These are phyloP conservation scores for Hucho hucho DNA, from an alignment of 2,113 vertebrate species.

Conservation along the genomic window DNA sequence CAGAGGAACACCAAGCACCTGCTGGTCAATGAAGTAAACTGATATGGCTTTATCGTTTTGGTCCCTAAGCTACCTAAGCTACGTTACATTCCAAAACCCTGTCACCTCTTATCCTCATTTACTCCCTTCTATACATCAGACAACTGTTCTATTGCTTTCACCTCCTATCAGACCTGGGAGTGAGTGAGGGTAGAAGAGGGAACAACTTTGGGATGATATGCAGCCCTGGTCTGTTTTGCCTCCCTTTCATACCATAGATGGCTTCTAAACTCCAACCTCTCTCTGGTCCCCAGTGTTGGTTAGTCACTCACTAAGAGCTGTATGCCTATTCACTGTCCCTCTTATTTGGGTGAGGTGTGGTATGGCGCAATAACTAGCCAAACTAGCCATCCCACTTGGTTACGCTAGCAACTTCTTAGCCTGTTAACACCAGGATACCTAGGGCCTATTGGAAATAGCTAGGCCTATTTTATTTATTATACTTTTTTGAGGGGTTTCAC, in stretches of 20 bases:
- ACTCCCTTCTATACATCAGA: neutral
- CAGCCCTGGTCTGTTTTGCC: no score
- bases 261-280: no score
- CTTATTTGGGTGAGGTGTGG: neutral
- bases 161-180: no score
- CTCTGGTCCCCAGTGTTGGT: no score
- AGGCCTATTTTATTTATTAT: no score
- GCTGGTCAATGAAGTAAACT: constrained; percentile 44
- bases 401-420: neutral
- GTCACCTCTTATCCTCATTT: neutral
- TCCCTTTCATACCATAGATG: no score
- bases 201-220: no score
- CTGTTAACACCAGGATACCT: constrained; percentile 1
- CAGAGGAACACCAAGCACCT: constrained; percentile 4
- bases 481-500: neutral
- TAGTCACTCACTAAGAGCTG: no score
- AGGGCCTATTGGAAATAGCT: neutral
- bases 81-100: constrained; percentile 28
- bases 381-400: neutral
- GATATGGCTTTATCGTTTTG: constrained; percentile 44
- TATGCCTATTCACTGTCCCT: neutral
- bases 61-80: neutral
- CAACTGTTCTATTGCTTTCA: no score
- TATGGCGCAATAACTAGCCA: neutral
- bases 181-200: no score